A percentile compares a stretch with the other conserved stretches of the same genome.
Evolutionary conservation across 2,888 invertebrate species (phyloP).

Genomic region (Zeuzera pyrina): DNA sequence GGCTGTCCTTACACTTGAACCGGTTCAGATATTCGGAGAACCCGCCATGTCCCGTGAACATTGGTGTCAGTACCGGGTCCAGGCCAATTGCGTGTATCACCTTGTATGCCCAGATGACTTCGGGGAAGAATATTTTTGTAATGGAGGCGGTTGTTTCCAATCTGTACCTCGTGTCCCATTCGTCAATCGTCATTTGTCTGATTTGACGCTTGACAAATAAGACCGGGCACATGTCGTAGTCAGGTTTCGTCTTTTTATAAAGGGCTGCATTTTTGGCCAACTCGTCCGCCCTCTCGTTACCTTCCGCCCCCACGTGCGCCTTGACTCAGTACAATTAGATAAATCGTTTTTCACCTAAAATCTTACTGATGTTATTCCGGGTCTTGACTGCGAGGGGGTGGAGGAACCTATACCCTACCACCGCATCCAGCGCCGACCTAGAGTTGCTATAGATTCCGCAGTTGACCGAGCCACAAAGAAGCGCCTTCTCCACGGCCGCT

Average conservation of each 20-base stretch:
- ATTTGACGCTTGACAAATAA: neutral
- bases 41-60: constrained; percentile 2
- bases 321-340: neutral
- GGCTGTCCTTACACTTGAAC: constrained; percentile 1
- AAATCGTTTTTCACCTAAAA: neutral
- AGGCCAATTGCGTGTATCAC: too few species aligned
- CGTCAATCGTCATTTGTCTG: neutral
- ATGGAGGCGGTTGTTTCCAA: neutral
- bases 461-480: too few species aligned
- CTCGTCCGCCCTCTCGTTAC: constrained; percentile 2
- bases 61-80: too few species aligned
- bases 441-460: too few species aligned
- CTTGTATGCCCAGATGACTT: neutral
- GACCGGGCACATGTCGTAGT: constrained; percentile 1
- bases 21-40: constrained; percentile 1
- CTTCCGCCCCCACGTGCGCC: neutral
- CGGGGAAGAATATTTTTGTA: constrained; percentile 1
- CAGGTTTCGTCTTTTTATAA: too few species aligned
- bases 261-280: constrained; percentile 1
- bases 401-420: too few species aligned
- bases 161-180: constrained; percentile 2
- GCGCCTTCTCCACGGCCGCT: too few species aligned
- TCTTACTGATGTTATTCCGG: neutral
- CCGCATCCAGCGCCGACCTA: too few species aligned
- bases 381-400: neutral